Evolutionary conservation across 2,113 vertebrate genomes (phyloP), one percentile per base, ranked within the genome.

Genomic region (Amphiprion percula): DNA sequence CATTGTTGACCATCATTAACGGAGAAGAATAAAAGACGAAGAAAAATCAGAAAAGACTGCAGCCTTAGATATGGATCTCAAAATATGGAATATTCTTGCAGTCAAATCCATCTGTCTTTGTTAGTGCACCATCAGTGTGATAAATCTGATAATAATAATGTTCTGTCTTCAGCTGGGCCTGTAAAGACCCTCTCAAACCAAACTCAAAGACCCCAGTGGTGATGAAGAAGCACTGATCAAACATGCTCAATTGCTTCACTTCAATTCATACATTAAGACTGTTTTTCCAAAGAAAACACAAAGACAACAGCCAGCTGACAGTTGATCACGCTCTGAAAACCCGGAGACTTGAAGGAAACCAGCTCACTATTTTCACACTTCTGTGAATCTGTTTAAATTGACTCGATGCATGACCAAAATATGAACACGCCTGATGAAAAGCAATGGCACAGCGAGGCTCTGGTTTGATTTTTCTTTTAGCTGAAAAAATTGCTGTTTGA

Each of bases 151-250:
- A 66, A 37, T 3, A 53, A 1, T 63, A 62, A 44, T 60, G 8
- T 26, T 79, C 41, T 1, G 10, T 60, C 39, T 74, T 44, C 28
- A 63, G 62, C 10, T 1, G 16, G 77, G 26, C 5, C 14, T 47
- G 37, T 50, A 24, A 74, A 50, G 24, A 10, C 52, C 12, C 30
- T 33, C 14, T 33, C 21, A n/a, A 7, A 23, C 33, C 8, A 6
- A 0, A 52, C 11, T 49, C 44, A 39, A 54, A 75, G 26, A 54
- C 44, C 17, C 7, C 7, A n/a, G 7, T 7, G 15, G 21, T 67
- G 82, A 69, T 58, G 49, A 64, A 71, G 5, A 39, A 41, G 3
- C 41, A 44, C 54, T 83, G 64, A 73, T 70, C 59, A 77, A 77
- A 26, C 26, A 26, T 21, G 21, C 1, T 26, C 26, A 26, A 1